These are phyloP conservation scores for Zaprionus bogoriensis DNA, from an alignment of 2,888 invertebrate genomes.

Conservation along the genomic window DNA sequence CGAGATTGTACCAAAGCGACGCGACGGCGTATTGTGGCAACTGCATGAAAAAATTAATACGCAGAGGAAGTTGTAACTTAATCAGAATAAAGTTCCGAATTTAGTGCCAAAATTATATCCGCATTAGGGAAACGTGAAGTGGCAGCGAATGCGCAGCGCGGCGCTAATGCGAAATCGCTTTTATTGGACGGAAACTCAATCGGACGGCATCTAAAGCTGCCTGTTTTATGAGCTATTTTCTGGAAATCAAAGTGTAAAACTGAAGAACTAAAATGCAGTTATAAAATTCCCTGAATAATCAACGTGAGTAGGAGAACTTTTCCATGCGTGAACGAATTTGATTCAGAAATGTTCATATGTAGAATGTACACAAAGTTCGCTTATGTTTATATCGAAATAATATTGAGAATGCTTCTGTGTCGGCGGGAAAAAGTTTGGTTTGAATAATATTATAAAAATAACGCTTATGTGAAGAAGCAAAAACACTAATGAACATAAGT, in stretches of 20 bases:
- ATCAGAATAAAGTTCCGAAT: slow-evolving; percentile 16
- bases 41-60: slow-evolving; percentile 5
- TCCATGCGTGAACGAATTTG: not conserved
- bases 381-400: no score
- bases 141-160: slow-evolving; percentile 11
- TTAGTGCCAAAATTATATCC: slow-evolving; percentile 2
- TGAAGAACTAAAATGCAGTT: not conserved
- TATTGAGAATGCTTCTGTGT: no score
- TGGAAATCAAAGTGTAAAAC: not conserved
- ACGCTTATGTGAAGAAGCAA: no score
- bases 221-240: not conserved
- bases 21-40: not conserved
- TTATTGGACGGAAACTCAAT: slow-evolving; percentile 15
- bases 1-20: slow-evolving; percentile 9
- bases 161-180: slow-evolving; percentile 11
- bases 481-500: no score
- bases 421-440: no score
- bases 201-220: slow-evolving; percentile 11
- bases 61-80: slow-evolving; percentile 36
- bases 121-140: slow-evolving; percentile 10
- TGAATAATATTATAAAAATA: no score
- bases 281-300: not conserved
- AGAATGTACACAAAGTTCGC: not conserved
- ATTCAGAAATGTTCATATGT: not conserved
- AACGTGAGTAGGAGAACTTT: not conserved